Evolutionary conservation across 2,797 vertebrate genomes (phyloP), one percentile per base, ranked within the genome.

Genomic region (Pseudochirops cupreus): DNA sequence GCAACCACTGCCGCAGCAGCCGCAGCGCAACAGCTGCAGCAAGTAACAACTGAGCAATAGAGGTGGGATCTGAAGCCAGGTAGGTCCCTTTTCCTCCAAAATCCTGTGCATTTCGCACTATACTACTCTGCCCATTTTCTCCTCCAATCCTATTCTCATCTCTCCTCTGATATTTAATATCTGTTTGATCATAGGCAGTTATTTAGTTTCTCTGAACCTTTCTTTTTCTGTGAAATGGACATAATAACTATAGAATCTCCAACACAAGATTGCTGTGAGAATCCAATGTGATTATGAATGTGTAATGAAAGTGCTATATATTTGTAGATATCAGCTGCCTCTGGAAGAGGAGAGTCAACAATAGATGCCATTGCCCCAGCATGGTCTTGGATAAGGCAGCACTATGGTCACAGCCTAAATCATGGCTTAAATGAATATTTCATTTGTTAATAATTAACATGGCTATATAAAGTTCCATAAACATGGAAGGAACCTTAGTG

Each of bases 1-100:
- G 93, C 56, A 52, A 57, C 91, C 90, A 93, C 95, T 55, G 54
- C 82, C 9, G 92, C 91, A 12, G 97, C 96, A 50, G 95, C 93
- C 55, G 95, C 91, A 93, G 96, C 95, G 92, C 97, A 97, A 91
- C 91, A 93, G 96, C 5, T 95, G 96, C 91, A 74, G 97, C 96
- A 95, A 95, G 92, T 92, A 52, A 97, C 94, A 93, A 95, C 82
- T 94, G 95, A 24, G 31, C 58, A 13, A 46, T 16, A 39, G 16
- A 74, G 5, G n/a, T 74, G n/a, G 67, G 16, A 74, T 39, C 18
- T 74, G 5, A 21, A 74, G 2, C 5, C n/a, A 74, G 16, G 33
- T 6, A 74, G 67, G 33, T 18, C n/a, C 18, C n/a, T 74, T 74
- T 74, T 74, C 16, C 5, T 39, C 67, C 67, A 74, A 39, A 74